phyloP scores from a whole-genome alignment of 2,113 vertebrate genomes.

The Embiotoca jacksoni region DNA sequence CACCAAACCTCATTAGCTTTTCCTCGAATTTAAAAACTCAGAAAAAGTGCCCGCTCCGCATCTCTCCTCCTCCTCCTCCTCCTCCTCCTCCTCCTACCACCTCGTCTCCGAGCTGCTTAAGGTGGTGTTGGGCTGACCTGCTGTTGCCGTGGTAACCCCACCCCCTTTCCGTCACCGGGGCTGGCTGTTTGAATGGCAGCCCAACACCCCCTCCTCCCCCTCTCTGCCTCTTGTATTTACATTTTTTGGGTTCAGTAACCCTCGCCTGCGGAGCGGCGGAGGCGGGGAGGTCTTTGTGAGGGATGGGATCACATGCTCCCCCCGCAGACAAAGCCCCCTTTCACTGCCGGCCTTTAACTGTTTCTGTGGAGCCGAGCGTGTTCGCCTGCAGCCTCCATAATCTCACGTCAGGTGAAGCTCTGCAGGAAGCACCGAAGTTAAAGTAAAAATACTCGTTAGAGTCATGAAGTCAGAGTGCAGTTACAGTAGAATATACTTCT shows the following conservation, averaged over 20 bases:
- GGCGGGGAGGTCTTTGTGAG: conserved; percentile 58
- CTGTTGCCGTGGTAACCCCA: conserved; percentile 81
- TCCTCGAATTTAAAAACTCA: conserved; percentile 2
- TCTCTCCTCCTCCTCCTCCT: too few species aligned
- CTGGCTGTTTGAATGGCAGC: too few species aligned
- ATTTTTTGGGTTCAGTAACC: conserved; percentile 65
- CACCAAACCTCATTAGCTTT: conserved; percentile 20
- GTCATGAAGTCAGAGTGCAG: too few species aligned
- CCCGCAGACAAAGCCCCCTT: conserved; percentile 69
- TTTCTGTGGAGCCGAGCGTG: conserved; percentile 11
- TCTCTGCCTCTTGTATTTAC: conserved; percentile 54
- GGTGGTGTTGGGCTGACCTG: conserved; percentile 84
- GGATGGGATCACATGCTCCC: conserved; percentile 60
- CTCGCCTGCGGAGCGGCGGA: neutral
- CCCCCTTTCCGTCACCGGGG: neutral
- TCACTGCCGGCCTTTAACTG: conserved; percentile 55
- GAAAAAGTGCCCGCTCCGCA: too few species aligned
- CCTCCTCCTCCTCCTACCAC: too few species aligned
- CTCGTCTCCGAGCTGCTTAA: conserved; percentile 71
- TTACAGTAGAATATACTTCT: too few species aligned
- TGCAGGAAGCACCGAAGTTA: too few species aligned
- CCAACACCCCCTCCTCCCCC: too few species aligned
- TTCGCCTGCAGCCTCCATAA: too few species aligned
- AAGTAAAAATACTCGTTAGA: too few species aligned
- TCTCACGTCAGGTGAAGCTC: too few species aligned